Conservation (phyloP, 2,888 invertebrate species). For the Torymus auratus region DNA sequence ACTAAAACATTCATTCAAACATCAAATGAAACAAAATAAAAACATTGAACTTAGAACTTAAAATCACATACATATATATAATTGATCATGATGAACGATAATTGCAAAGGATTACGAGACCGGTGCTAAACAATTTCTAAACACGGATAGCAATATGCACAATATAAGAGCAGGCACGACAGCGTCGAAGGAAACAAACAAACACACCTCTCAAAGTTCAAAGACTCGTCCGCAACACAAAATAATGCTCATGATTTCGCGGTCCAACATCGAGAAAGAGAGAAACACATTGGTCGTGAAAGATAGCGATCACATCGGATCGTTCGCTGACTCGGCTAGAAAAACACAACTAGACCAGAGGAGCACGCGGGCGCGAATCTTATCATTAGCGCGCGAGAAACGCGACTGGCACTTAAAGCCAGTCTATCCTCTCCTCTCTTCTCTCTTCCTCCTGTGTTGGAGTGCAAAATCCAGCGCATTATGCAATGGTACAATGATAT, state of each 20-base stretch:
- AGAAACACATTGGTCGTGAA: background rate
- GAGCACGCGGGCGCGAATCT: conserved; percentile 15
- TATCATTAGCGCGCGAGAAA: conserved; percentile 24
- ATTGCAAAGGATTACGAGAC: too few relatives aligned
- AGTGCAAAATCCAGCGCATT: conserved; percentile 44
- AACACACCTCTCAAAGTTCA: conserved; percentile 25
- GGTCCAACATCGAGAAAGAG: conserved; percentile 3
- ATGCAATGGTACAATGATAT: conserved; percentile 47
- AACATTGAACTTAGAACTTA: too few relatives aligned
- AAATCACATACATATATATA: too few relatives aligned
- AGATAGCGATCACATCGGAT: background rate
- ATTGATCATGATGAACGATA: too few relatives aligned
- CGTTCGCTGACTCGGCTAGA: conserved; percentile 2
- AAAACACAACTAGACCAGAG: conserved; percentile 21
- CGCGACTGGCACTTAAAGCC: conserved; percentile 4
- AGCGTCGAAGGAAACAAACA: too few relatives aligned
- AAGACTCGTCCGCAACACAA: conserved; percentile 22
- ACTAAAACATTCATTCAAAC: too few relatives aligned
- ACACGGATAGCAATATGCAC: too few relatives aligned
- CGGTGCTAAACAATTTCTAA: too few relatives aligned
- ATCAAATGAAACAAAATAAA: too few relatives aligned
- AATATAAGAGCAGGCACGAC: too few relatives aligned
- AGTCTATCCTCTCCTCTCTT: background rate
- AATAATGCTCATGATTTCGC: conserved; percentile 14
- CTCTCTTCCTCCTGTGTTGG: conserved; percentile 20